These are phyloP conservation scores for Garrulus glandarius DNA, from an alignment of 2,797 vertebrate species.

Conservation along the genomic window DNA sequence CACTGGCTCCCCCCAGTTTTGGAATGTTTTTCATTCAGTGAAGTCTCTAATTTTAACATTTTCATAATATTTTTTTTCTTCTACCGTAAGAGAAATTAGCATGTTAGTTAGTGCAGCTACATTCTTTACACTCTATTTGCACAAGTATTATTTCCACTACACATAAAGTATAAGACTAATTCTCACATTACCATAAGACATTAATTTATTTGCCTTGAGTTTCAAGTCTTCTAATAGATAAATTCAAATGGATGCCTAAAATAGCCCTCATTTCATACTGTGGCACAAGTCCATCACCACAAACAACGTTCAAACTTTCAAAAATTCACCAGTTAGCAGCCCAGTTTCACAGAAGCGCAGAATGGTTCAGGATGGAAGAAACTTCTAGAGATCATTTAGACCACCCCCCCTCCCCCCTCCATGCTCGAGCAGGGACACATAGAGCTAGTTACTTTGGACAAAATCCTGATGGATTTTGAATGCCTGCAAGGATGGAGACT, in stretches of 20 bases:
- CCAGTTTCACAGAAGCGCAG: background rate
- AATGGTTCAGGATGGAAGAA: background rate
- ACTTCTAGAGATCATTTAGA: background rate
- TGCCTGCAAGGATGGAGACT: background rate
- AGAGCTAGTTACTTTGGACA: background rate
- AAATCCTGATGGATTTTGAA: background rate
- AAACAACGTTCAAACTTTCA: background rate
- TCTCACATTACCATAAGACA: background rate
- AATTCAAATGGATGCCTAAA: background rate
- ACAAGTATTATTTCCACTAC: background rate
- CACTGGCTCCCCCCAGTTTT: background rate
- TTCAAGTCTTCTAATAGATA: background rate
- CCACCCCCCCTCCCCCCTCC: rapidly evolving
- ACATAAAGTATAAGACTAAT: background rate
- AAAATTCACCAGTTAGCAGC: background rate
- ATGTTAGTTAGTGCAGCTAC: background rate
- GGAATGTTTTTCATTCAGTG: background rate
- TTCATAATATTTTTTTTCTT: background rate
- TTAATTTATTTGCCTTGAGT: background rate
- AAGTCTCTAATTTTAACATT: background rate
- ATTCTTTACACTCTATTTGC: background rate
- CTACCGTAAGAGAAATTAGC: background rate
- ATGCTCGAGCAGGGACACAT: background rate
- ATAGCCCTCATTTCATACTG: background rate
- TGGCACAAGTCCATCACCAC: background rate